Evolutionary conservation across 2,888 invertebrate genomes (phyloP).

Genomic region (Drosophila testacea): DNA sequence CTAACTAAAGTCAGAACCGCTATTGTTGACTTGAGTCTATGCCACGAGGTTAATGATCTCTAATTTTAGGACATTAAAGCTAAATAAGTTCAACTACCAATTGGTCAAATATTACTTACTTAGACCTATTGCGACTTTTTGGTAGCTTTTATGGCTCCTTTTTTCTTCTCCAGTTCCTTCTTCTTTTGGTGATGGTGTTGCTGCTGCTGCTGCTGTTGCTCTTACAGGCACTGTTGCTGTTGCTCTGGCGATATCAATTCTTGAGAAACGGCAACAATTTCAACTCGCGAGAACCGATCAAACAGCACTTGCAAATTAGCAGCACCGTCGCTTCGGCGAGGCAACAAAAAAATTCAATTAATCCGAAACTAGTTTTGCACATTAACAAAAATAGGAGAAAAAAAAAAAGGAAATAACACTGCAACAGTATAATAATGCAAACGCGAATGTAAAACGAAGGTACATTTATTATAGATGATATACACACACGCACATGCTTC

Average conservation of each 20-base stretch:
- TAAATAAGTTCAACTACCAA: too few relatives aligned
- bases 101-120: too few relatives aligned
- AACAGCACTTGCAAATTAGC: constrained; percentile 64
- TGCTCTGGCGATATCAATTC: constrained; percentile 20
- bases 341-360: constrained; percentile 65
- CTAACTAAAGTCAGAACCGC: too few relatives aligned
- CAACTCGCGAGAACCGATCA: constrained; percentile 42
- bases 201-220: too few relatives aligned
- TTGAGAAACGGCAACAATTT: constrained; percentile 22
- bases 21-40: too few relatives aligned
- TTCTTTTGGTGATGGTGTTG: too few relatives aligned
- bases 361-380: constrained; percentile 74
- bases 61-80: too few relatives aligned
- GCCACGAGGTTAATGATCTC: too few relatives aligned
- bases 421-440: constrained; percentile 8
- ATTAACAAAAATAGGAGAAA: constrained; percentile 31
- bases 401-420: constrained; percentile 30
- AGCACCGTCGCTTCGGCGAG: constrained; percentile 42
- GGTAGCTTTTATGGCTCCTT: too few relatives aligned
- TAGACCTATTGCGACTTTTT: too few relatives aligned
- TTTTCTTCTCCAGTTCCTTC: too few relatives aligned
- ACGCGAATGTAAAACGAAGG: neutral
- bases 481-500: constrained; percentile 15
- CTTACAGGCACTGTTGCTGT: neutral
- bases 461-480: neutral